Conservation (phyloP, 2,113 vertebrate genomes). For the Pagrus major region DNA sequence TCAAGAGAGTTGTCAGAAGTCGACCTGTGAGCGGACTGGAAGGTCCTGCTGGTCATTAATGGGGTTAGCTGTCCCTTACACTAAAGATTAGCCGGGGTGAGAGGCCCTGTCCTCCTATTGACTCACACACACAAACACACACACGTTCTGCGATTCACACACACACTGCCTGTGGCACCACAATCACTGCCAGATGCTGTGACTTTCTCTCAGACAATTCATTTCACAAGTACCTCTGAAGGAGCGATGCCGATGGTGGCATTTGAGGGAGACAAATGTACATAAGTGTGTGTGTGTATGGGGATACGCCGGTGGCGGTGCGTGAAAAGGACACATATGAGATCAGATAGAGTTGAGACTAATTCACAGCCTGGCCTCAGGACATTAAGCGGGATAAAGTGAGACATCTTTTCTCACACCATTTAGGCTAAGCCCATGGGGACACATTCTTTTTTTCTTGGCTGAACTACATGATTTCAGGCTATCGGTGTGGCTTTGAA, state of each 20-base stretch:
- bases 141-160: conserved; percentile 35
- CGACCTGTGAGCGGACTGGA: conserved; percentile 21
- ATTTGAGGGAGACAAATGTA: conserved; percentile 71
- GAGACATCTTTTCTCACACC: conserved; percentile 81
- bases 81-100: conserved; percentile 55
- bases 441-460: conserved; percentile 72
- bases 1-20: conserved; percentile 36
- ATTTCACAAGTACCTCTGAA: conserved; percentile 82
- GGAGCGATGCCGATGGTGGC: conserved; percentile 74
- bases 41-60: conserved; percentile 43
- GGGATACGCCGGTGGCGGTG: conserved; percentile 61
- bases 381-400: conserved; percentile 76
- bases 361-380: conserved; percentile 72
- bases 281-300: conserved; percentile 20
- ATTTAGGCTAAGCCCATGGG: conserved; percentile 73
- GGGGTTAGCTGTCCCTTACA: conserved; percentile 68
- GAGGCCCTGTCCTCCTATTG: conserved; percentile 51
- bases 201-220: conserved; percentile 77
- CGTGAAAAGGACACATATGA: conserved; percentile 74
- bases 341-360: conserved; percentile 74
- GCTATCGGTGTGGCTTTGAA: conserved; percentile 28
- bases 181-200: conserved; percentile 79
- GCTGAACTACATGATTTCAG: conserved; percentile 64
- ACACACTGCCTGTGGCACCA: conserved; percentile 67
- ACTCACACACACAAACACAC: conserved; percentile 37